Base-by-base conservation (phyloP, 2,797 vertebrate species). In the Phoebastria nigripes region DNA sequence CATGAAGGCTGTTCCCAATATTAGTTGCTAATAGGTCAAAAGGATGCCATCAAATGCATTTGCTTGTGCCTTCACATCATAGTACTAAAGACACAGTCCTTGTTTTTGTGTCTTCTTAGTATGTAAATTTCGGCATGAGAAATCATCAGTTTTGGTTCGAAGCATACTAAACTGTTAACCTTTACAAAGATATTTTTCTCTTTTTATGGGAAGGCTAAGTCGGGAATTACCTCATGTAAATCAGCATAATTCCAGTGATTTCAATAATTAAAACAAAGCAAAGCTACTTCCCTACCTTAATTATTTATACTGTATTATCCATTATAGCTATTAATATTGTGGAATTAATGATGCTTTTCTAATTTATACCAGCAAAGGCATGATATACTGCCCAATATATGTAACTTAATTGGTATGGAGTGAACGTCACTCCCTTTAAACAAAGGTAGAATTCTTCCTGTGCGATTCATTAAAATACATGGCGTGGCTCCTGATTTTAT, bases 341-440 rank as follows among this genome's bases (percentile, higher is more conserved):
- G 58, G 29, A 93, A 86, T 93, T 92, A 94, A 90, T 93, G 82
- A 88, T 59, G 69, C 72, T 88, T 79, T 95, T 90, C 76, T 86
- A 83, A 94, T 94, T 83, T 72, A 62, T 74, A 73, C 46, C 42
- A 76, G 39, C 15, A 55, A 58, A 46, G 42, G 26, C 35, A 56
- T 74, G 58, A 87, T 86, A 39, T 61, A 74, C 61, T 63, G 28
- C 39, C 42, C 15, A 25, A 8, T 90, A 70, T 59, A 47, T 37
- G 47, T 61, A 55, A 67, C 44, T 63, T 92, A 90, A 87, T 87
- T 88, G 54, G 3, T 66, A 54, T 28, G 29, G 70, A 87, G 12
- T 35, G 39, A 73, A 82, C 25, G 59, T 49, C 26, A 4, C 31
- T 95, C 35, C 15, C n/a, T 46, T 93, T 63, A 61, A 85, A 58